Evolutionary conservation across 2,888 invertebrate genomes (phyloP), one percentile per base, ranked within the genome.

Genomic region (Apotomis betuletana): DNA sequence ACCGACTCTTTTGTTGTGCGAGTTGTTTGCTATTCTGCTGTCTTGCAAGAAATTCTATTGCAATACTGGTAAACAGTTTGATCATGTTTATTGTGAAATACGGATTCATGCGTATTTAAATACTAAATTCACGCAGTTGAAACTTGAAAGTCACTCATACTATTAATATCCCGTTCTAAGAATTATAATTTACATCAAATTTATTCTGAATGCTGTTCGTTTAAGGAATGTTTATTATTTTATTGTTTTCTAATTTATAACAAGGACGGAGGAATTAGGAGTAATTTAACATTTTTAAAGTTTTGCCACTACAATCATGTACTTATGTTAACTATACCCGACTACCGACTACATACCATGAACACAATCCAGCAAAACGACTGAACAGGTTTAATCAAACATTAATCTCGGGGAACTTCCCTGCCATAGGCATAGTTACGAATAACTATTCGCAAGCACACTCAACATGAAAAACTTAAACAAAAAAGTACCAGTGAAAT

Each of bases 71-170:
- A 55, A 63, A 36, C 49, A 1, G 41, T n/a, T 69, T 52, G 27
- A 15, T 69, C 63, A 63, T 63, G 51, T 41, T 58, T 63, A 68
- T 63, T 69, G 41, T 44, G 27, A 69, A 63, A 52, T 63, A 58
- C n/a, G 27, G 51, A 51, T 44, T 55, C 44, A 65, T 44, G 9
- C 27, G 6, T 8, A 12, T 36, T 41, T 6, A 41, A 41, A 41
- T 3, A 41, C 5, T 41, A 41, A 41, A 41, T 41, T 41, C 41
- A 41, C 41, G 41, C 41, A 41, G 41, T 41, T 41, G 5, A 41
- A 41, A 6, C 5, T 41, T 6, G 6, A 41, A 41, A 41, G 6
- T 41, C 41, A 41, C 41, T 41, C 5, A 41, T 41, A 41, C 5
- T 41, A 41, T 41, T 5, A 41, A 41, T 41, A 41, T 41, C 41